These are phyloP conservation scores for Morinoia aosen DNA, from an alignment of 2,888 invertebrate species.

Conservation along the genomic window DNA sequence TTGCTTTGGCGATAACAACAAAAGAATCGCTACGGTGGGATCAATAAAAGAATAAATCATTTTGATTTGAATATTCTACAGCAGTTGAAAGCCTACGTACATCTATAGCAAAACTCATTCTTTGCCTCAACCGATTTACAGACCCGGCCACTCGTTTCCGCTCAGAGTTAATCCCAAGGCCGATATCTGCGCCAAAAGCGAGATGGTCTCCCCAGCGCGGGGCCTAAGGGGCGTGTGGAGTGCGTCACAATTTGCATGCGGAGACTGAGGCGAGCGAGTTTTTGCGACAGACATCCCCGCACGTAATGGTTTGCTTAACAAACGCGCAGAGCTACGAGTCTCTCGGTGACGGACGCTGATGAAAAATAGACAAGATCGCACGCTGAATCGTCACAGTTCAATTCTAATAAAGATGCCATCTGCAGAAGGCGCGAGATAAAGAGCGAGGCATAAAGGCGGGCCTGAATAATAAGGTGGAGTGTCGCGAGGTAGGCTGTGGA, in stretches of 20 bases:
- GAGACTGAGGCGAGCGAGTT: not conserved
- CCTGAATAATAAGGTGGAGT: slow-evolving; percentile 34
- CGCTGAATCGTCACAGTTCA: slow-evolving; percentile 38
- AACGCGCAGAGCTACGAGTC: slow-evolving; percentile 28
- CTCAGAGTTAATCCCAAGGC: not conserved
- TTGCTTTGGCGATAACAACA: no score
- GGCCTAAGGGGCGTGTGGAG: not conserved
- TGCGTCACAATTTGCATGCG: not conserved
- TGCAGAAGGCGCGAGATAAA: slow-evolving; percentile 16
- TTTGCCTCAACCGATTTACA: no score
- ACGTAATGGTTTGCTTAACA: slow-evolving; percentile 43
- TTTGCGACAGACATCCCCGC: slow-evolving; percentile 41
- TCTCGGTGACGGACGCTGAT: slow-evolving; percentile 34
- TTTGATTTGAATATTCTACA: no score
- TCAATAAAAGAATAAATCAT: no score
- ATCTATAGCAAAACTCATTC: no score
- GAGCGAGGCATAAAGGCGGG: not conserved
- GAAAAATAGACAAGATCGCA: slow-evolving; percentile 46
- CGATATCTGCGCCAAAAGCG: not conserved
- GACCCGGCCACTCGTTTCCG: not conserved
- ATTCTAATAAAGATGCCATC: slow-evolving; percentile 53
- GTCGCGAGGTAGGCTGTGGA: slow-evolving; percentile 18
- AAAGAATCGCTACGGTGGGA: no score
- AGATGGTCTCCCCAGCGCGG: not conserved
- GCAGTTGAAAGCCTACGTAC: no score